A percentile compares a stretch with the other conserved stretches of the same genome.
phyloP scores from a whole-genome alignment of 1,140 invertebrate species.

The Reticulitermes speratus region DNA sequence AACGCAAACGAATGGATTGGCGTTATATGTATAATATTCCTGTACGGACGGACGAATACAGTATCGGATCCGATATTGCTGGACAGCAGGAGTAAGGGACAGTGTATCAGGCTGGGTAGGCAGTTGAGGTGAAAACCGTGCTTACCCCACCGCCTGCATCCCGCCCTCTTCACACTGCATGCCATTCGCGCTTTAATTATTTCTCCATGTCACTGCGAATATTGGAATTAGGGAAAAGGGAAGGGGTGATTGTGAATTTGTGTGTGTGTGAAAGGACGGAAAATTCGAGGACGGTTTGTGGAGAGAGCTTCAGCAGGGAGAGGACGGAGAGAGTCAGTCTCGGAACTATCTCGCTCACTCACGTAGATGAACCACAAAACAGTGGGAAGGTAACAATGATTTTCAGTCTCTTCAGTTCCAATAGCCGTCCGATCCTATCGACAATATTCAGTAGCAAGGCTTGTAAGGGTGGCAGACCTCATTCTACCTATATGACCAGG shows the following conservation, averaged over 20 bases:
- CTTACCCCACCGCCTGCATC: neutral
- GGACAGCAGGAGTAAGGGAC: constrained; percentile 6
- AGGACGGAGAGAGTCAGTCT: neutral
- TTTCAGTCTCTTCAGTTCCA: constrained; percentile 18
- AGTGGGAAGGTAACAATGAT: constrained; percentile 17
- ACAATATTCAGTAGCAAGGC: constrained; percentile 1
- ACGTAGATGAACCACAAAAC: constrained; percentile 26
- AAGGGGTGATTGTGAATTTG: constrained; percentile 26
- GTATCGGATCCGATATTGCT: neutral
- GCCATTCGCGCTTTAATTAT: constrained; percentile 37
- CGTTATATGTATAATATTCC: neutral
- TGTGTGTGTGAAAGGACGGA: constrained; percentile 30
- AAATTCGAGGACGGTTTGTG: constrained; percentile 25
- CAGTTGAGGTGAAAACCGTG: constrained; percentile 1
- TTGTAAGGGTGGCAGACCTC: neutral
- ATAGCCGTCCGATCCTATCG: neutral
- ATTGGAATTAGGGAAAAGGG: constrained; percentile 33
- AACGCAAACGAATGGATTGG: constrained; percentile 2
- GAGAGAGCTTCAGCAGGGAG: neutral
- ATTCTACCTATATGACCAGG: neutral
- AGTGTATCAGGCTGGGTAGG: neutral
- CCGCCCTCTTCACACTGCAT: constrained; percentile 20
- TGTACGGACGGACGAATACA: neutral
- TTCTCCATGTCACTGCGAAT: constrained; percentile 36
- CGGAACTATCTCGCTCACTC: neutral